phyloP scores from a whole-genome alignment of 1,140 invertebrate species.

The Drosophila nannoptera region DNA sequence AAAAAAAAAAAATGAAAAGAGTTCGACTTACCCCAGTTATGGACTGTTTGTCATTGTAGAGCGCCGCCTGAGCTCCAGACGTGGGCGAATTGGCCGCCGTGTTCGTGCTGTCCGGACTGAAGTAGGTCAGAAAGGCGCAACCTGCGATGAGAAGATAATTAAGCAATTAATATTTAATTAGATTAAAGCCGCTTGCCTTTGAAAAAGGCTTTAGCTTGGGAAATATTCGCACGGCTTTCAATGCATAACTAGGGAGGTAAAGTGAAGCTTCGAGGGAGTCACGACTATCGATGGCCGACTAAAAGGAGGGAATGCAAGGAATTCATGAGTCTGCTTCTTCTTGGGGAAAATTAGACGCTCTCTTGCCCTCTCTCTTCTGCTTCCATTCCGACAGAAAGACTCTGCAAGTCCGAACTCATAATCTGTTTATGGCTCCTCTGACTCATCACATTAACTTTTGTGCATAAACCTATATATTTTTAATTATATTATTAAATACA shows the following conservation, averaged over 20 bases:
- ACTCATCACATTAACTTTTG: no score
- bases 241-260: no score
- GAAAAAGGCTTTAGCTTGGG: background rate
- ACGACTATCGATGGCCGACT: no score
- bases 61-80: conserved; percentile 47
- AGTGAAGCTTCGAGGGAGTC: no score
- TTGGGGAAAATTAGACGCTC: no score
- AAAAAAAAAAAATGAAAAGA: conserved; percentile 19
- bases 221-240: background rate
- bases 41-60: conserved; percentile 97
- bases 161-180: background rate
- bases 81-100: conserved; percentile 81
- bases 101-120: conserved; percentile 93
- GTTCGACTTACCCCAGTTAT: conserved; percentile 94
- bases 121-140: conserved; percentile 98
- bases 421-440: no score
- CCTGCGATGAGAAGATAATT: conserved; percentile 82
- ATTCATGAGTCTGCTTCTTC: no score
- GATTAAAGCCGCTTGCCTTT: background rate
- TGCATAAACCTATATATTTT: no score
- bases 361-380: no score
- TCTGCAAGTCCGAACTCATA: no score
- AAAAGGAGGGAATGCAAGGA: no score
- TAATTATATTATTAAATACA: background rate
- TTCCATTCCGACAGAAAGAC: no score